A percentile compares a stretch with the other conserved stretches of the same genome.
Conservation (phyloP, 1,140 invertebrate genomes). For the Pogonomyrmex barbatus region DNA sequence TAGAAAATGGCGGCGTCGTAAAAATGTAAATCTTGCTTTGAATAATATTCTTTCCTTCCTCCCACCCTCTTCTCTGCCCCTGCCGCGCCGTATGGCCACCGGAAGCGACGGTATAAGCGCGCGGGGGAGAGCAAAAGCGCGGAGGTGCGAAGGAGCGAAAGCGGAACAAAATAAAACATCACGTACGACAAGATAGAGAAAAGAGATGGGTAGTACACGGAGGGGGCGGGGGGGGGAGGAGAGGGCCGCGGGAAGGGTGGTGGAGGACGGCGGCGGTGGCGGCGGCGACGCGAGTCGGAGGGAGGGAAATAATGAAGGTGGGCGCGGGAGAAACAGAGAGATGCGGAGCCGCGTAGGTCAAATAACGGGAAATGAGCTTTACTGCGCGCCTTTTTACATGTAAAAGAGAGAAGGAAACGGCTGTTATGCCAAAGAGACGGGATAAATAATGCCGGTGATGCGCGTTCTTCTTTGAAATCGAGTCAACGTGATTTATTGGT, state of each 20-base stretch:
- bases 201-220: background rate
- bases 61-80: background rate
- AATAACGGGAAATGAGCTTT: slow-evolving; percentile 59
- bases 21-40: slow-evolving; percentile 81
- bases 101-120: slow-evolving; percentile 38
- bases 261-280: background rate
- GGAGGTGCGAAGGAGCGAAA: slow-evolving; percentile 39
- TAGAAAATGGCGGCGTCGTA: slow-evolving; percentile 78
- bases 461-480: slow-evolving; percentile 54
- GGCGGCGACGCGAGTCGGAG: slow-evolving; percentile 7
- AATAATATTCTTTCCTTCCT: slow-evolving; percentile 74
- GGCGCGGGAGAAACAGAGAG: background rate
- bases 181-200: slow-evolving; percentile 22
- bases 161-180: slow-evolving; percentile 36
- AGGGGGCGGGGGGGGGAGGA: too few relatives aligned
- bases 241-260: background rate
- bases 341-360: slow-evolving; percentile 6
- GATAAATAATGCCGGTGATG: slow-evolving; percentile 54
- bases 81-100: background rate
- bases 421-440: slow-evolving; percentile 24
- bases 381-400: slow-evolving; percentile 55
- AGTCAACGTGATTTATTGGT: slow-evolving; percentile 57
- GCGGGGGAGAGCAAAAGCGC: background rate
- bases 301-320: slow-evolving; percentile 25
- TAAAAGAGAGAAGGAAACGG: slow-evolving; percentile 53